These are phyloP conservation scores for Oryzias celebensis DNA, from an alignment of 2,113 vertebrate species.

Conservation along the genomic window DNA sequence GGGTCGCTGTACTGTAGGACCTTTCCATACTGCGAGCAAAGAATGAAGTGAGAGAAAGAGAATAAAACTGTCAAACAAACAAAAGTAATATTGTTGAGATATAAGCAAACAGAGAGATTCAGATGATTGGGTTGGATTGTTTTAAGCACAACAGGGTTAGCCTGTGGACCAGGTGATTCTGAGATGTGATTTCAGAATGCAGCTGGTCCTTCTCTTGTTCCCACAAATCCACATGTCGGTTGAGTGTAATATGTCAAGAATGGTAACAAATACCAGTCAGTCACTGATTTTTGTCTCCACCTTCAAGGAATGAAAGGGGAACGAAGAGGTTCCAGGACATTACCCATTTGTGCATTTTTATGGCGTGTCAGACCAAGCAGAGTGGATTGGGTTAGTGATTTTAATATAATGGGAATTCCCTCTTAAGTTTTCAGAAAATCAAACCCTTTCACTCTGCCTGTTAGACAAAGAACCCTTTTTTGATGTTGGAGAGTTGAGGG, in stretches of 20 bases:
- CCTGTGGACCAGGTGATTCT: background rate
- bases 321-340: background rate
- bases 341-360: background rate
- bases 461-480: conserved; percentile 49
- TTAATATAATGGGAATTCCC: background rate
- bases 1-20: conserved; percentile 94
- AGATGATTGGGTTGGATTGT: conserved; percentile 21
- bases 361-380: conserved; percentile 12
- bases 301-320: background rate
- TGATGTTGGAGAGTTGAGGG: conserved; percentile 34
- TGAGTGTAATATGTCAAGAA: too few relatives aligned
- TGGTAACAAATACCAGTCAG: too few relatives aligned
- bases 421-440: background rate
- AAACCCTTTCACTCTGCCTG: conserved; percentile 38
- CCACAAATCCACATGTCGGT: background rate
- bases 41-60: background rate
- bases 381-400: conserved; percentile 19
- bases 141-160: background rate
- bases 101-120: background rate
- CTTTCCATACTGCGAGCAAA: conserved; percentile 83
- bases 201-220: background rate
- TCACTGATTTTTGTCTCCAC: too few relatives aligned
- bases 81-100: background rate
- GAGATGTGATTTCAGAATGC: background rate
- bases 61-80: background rate